These are phyloP conservation scores for Helarctos malayanus DNA, from an alignment of 2,797 vertebrate species.

Conservation along the genomic window DNA sequence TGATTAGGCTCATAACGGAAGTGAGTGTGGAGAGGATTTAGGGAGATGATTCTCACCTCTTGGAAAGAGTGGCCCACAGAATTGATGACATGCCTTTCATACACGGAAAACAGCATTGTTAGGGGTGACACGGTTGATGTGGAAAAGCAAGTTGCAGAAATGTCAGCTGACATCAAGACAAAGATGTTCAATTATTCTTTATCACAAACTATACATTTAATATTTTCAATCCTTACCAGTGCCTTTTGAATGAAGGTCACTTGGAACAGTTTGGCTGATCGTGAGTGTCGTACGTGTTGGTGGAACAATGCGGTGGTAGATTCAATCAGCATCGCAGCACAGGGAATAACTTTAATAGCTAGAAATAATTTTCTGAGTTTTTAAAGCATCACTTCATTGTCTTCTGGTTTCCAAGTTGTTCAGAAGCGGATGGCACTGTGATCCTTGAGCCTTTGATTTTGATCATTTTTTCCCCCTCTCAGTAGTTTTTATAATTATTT, in stretches of 20 bases:
- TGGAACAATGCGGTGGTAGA: background rate
- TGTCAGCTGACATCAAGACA: background rate
- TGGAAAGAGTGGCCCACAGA: background rate
- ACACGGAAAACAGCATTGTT: background rate
- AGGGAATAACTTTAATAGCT: background rate
- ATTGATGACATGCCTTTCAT: background rate
- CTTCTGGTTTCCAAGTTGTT: background rate
- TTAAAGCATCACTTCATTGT: background rate
- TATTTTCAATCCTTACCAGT: background rate
- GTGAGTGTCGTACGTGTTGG: background rate
- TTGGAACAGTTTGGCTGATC: background rate
- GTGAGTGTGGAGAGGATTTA: background rate
- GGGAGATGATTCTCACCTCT: background rate
- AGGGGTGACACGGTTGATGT: background rate
- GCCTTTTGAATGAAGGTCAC: background rate
- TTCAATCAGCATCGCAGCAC: background rate
- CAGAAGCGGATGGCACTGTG: background rate
- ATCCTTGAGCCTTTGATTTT: background rate
- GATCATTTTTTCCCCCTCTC: background rate
- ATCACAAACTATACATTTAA: background rate
- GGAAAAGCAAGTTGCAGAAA: background rate
- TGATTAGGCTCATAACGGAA: background rate
- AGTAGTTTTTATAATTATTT: conserved; percentile 15
- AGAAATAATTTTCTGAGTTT: background rate
- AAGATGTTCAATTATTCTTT: background rate